Base-by-base conservation (phyloP, 1,140 invertebrate species). In the Drosophila tani region DNA sequence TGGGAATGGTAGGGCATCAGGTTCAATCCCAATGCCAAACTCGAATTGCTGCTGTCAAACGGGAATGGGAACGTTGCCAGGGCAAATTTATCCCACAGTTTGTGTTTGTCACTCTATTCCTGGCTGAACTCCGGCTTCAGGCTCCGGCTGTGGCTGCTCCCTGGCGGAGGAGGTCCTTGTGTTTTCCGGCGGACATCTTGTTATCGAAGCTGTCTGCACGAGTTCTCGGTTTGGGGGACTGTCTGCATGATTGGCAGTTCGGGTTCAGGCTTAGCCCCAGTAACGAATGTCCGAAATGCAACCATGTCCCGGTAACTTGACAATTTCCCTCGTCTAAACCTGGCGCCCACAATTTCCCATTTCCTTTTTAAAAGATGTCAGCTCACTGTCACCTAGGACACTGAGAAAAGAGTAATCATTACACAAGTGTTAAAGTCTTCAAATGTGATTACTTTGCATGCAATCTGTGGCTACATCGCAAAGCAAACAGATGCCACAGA, bases 101-200 rank as follows among this genome's bases (percentile, higher is more conserved):
- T 88, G 84, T 90, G 81, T 82, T 84, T 90, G 85, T 90, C 84
- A 88, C 81, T 90, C 79, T 43, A 63, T 79, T 76, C 59, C 32
- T 29, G 75, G 17, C 32, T 51, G 49, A 47, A 45, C 64, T 68
- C 49, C 49, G 64, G 49, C 29, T 47, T 40, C 69, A 50, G 21
- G 53, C 35, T 40, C n/a, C n/a, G n/a, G 53, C 9, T n/a, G 50
- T 11, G 32, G 27, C 32, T 53, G 41, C 35, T 69, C 21, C 11
- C 27, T 29, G 55, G 41, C 35, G 50, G 46, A 40, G 14, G 40
- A 66, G 62, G 38, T 68, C 67, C 64, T 27, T 67, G 63, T 19
- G 27, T 35, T 53, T 43, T 47, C 47, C 43, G 29, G 47, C 64
- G 84, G 73, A 80, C 84, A 84, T 64, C 84, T 88, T 87, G 84